Evolutionary conservation across 2,888 invertebrate species (phyloP), one percentile per base, ranked within the genome.

Genomic region (Stenodema calcarata): DNA sequence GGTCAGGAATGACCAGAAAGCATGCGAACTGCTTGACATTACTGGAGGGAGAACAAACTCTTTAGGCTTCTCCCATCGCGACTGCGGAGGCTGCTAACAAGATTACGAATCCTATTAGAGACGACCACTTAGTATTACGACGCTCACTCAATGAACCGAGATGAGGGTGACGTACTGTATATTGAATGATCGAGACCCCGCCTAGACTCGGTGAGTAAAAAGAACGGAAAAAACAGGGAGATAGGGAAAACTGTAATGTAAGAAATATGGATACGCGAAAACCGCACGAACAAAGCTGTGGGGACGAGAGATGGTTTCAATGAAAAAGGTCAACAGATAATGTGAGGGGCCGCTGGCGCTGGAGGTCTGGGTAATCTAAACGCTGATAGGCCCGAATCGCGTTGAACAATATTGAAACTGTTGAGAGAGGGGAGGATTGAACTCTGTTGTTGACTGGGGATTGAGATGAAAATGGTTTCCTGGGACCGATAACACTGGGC

Each of bases 281-380:
- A 30, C 50, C 30, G 27, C 50, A 16, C n/a, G 47, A 50, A 80
- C 47, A 27, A 47, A 35, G 47, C 80, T 41, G 82, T 41, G n/a
- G 35, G 69, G 16, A 35, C 69, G 82, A 41, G 82, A 18, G 69
- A 82, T 47, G 18, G 82, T 82, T 78, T 82, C 9, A 82, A 82
- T 82, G 82, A 62, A 82, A 82, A 82, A 82, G 82, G 82, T 82
- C 82, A 82, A 62, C 82, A 69, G 82, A 82, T 82, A 82, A 82
- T 82, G 35, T 18, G 18, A 41, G 0, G 82, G 62, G 18, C 69
- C 35, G 4, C 18, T 16, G 50, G n/a, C 7, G 35, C 23, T 42
- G 23, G 23, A 18, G 42, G 78, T 41, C 16, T 2, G 44, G 23
- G 18, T 78, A 78, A 44, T 78, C 42, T 78, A 23, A 35, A 69